These are phyloP conservation scores for Achatina immaculata DNA, from an alignment of 1,140 invertebrate species.

Conservation along the genomic window DNA sequence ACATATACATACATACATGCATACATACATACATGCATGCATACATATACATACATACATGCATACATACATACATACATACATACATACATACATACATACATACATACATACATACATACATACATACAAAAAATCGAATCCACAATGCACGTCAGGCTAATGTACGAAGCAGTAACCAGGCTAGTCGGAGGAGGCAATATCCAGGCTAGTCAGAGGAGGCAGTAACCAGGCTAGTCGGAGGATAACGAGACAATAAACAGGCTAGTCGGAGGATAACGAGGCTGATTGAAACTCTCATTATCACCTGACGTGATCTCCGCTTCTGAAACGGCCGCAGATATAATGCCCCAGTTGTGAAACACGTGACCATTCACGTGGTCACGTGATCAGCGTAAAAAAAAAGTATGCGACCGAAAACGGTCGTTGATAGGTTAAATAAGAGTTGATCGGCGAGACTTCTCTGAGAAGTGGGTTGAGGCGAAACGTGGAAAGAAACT, in stretches of 20 bases:
- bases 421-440: neutral
- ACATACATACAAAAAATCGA: neutral
- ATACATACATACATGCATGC: neutral
- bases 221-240: no score
- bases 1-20: neutral
- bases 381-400: neutral
- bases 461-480: no score
- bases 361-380: neutral
- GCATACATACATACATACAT: neutral
- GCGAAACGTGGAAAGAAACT: no score
- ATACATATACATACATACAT: neutral
- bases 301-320: slow-evolving; percentile 10
- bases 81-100: neutral
- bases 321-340: neutral
- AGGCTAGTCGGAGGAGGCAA: no score
- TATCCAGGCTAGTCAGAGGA: no score
- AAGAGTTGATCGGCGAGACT: neutral
- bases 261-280: no score
- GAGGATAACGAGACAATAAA: no score
- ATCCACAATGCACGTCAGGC: no score
- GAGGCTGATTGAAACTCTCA: neutral
- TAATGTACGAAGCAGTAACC: no score
- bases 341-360: neutral
- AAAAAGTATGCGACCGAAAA: no score
- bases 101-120: neutral